A percentile compares a stretch with the other conserved stretches of the same genome.
Evolutionary conservation across 2,888 invertebrate genomes (phyloP).

Genomic region (Invenusta paracnida): DNA sequence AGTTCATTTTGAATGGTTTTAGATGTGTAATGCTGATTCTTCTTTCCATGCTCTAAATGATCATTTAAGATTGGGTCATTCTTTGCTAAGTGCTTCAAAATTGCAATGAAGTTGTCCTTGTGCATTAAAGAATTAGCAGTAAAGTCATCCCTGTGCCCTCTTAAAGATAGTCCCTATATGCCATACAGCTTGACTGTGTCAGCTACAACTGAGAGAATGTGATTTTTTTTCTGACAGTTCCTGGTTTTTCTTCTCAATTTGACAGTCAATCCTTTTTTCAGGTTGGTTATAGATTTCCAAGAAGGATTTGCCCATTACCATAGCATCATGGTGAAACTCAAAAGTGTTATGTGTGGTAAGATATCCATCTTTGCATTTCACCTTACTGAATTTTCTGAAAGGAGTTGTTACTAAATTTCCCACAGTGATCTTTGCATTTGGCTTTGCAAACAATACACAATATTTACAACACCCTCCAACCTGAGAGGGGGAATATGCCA

Average conservation of each 20-base stretch:
- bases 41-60: background rate
- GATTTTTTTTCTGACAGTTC: background rate
- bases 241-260: background rate
- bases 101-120: background rate
- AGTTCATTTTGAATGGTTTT: background rate
- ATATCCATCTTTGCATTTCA: background rate
- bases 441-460: background rate
- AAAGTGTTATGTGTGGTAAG: background rate
- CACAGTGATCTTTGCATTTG: background rate
- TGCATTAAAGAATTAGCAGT: background rate
- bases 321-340: background rate
- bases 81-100: background rate
- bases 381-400: background rate
- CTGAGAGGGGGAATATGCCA: background rate
- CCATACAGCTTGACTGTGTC: background rate
- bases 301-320: background rate
- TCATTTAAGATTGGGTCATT: background rate
- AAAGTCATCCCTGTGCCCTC: background rate
- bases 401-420: background rate
- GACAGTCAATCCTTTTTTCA: background rate
- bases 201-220: background rate
- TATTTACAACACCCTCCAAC: background rate
- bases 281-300: background rate
- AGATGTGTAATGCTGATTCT: background rate
- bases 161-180: background rate